phyloP scores from a whole-genome alignment of 2,888 invertebrate genomes.

The Drosophila dives region DNA sequence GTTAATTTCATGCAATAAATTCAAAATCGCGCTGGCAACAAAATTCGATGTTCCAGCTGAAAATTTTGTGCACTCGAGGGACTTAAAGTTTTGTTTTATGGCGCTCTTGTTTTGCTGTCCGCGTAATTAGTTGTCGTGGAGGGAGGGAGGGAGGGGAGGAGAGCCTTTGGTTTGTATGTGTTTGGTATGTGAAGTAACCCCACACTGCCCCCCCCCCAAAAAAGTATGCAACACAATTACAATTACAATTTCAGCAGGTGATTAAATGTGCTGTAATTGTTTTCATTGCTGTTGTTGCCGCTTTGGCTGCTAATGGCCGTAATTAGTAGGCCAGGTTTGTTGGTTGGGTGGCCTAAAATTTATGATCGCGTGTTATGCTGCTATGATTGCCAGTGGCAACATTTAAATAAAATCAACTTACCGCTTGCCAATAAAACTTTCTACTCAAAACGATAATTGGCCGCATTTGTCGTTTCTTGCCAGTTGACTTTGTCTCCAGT shows the following conservation, averaged over 20 bases:
- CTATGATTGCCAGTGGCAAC: constrained; percentile 57
- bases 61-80: constrained; percentile 19
- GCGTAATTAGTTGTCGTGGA: constrained; percentile 53
- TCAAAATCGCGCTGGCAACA: constrained; percentile 75
- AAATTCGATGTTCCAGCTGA: constrained; percentile 43
- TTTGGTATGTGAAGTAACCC: constrained; percentile 10
- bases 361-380: constrained; percentile 72
- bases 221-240: constrained; percentile 82
- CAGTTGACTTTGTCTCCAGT: constrained; percentile 56
- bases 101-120: constrained; percentile 31
- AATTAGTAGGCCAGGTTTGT: constrained; percentile 71
- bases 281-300: constrained; percentile 70
- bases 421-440: constrained; percentile 74
- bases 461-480: constrained; percentile 67
- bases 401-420: constrained; percentile 72
- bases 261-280: constrained; percentile 84
- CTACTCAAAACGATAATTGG: constrained; percentile 79
- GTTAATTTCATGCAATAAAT: constrained; percentile 79
- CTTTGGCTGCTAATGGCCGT: constrained; percentile 65
- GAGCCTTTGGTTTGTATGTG: neutral
- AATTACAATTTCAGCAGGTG: constrained; percentile 84
- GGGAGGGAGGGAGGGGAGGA: neutral
- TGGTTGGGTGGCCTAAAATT: constrained; percentile 52
- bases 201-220: constrained; percentile 12
- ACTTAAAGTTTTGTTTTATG: constrained; percentile 43